A percentile compares a stretch with the other conserved stretches of the same genome.
Evolutionary conservation across 1,140 invertebrate genomes (phyloP).

Genomic region (Drosophila ohnishii): DNA sequence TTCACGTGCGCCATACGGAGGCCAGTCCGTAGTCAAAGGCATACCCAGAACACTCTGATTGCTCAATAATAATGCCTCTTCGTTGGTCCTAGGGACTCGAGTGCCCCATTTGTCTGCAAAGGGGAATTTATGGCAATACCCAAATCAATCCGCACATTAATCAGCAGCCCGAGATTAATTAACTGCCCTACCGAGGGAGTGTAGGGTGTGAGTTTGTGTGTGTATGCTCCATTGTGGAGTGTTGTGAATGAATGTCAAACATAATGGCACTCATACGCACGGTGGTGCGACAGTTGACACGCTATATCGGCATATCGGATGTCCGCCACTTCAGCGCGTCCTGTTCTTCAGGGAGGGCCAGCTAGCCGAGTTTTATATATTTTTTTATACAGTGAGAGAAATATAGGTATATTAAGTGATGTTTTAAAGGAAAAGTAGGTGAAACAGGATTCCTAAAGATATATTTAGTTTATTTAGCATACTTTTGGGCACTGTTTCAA

Average conservation of each 20-base stretch:
- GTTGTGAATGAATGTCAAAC: slow-evolving; percentile 73
- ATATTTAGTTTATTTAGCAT: background rate
- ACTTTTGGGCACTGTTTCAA: background rate
- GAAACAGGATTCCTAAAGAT: no score
- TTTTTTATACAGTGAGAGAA: slow-evolving; percentile 5
- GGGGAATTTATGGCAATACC: slow-evolving; percentile 44
- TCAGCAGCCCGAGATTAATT: slow-evolving; percentile 72
- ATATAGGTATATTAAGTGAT: background rate
- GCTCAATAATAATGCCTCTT: slow-evolving; percentile 23
- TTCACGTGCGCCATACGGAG: slow-evolving; percentile 12
- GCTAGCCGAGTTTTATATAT: background rate
- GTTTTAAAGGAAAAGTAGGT: no score
- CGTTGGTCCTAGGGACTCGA: slow-evolving; percentile 4
- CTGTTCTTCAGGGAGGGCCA: background rate
- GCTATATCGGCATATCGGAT: slow-evolving; percentile 18
- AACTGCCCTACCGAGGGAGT: slow-evolving; percentile 25
- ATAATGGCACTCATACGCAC: slow-evolving; percentile 77
- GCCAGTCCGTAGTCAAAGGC: background rate
- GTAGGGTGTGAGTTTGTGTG: background rate
- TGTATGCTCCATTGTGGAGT: slow-evolving; percentile 37
- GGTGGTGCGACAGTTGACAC: slow-evolving; percentile 64
- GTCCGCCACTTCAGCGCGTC: slow-evolving; percentile 27
- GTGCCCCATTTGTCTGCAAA: slow-evolving; percentile 41
- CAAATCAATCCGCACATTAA: slow-evolving; percentile 72
- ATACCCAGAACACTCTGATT: slow-evolving; percentile 17